Evolutionary conservation across 2,113 vertebrate genomes (phyloP).

Genomic region (Calidris pygmaea): DNA sequence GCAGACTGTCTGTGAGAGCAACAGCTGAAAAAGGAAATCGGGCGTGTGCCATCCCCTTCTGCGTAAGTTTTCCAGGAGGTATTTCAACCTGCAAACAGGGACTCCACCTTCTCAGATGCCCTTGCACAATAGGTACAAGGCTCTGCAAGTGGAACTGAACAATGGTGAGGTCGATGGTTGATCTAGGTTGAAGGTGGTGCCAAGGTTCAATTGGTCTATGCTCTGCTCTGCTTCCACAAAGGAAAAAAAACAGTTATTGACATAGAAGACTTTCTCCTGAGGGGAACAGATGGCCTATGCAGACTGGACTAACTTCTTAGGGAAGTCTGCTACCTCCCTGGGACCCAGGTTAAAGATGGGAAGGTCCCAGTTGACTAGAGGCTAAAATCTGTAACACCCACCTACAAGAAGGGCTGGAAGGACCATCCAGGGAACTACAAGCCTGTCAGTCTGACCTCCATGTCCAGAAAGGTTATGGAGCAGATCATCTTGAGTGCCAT

Average conservation of each 20-base stretch:
- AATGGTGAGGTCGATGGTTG: background rate
- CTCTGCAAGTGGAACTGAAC: background rate
- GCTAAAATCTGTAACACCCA: background rate
- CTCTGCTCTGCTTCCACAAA: background rate
- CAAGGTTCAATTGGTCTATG: background rate
- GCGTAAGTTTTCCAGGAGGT: background rate
- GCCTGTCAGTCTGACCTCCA: background rate
- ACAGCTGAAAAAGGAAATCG: background rate
- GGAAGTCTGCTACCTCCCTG: background rate
- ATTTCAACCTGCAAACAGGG: background rate
- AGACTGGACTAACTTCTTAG: background rate
- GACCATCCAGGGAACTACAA: background rate
- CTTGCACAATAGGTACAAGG: background rate
- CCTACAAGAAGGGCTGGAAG: background rate
- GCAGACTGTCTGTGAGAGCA: background rate
- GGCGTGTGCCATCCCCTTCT: background rate
- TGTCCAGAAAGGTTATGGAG: background rate
- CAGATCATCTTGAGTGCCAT: background rate
- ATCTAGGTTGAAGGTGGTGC: background rate
- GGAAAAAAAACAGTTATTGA: fast-evolving
- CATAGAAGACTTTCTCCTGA: background rate
- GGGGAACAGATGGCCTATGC: background rate
- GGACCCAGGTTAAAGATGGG: background rate
- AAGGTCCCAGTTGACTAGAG: background rate
- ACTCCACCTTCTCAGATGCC: background rate